Conservation (phyloP, 2,797 vertebrate species). For the Scarus forsteni region DNA sequence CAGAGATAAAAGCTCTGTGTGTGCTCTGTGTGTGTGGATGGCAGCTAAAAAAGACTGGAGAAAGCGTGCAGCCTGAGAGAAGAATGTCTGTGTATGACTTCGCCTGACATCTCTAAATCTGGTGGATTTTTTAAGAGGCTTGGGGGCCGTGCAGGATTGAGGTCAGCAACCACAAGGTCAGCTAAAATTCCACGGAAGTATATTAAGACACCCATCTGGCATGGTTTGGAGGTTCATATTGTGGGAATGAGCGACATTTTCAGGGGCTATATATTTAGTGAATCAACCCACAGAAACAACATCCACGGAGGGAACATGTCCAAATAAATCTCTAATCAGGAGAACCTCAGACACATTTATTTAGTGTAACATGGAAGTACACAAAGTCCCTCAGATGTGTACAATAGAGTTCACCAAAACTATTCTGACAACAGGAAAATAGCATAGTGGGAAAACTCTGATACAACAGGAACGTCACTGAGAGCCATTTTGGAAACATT, state of each 20-base stretch:
- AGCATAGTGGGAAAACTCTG: slow-evolving; percentile 39
- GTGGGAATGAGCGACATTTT: slow-evolving; percentile 52
- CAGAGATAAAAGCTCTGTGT: background rate
- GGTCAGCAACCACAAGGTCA: slow-evolving; percentile 77
- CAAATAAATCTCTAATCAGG: slow-evolving; percentile 37
- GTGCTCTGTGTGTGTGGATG: slow-evolving; percentile 2
- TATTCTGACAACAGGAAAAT: slow-evolving; percentile 64
- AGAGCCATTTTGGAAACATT: slow-evolving; percentile 43
- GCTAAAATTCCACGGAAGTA: slow-evolving; percentile 64
- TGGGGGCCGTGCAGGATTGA: slow-evolving; percentile 70
- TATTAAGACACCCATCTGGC: slow-evolving; percentile 73
- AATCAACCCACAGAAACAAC: slow-evolving; percentile 34
- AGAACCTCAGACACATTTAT: slow-evolving; percentile 66
- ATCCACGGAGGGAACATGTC: slow-evolving; percentile 42
- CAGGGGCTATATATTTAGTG: slow-evolving; percentile 31
- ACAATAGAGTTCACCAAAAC: slow-evolving; percentile 50
- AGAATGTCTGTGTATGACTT: slow-evolving; percentile 60
- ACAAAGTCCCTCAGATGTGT: slow-evolving; percentile 47
- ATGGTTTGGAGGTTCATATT: slow-evolving; percentile 42
- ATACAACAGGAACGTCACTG: slow-evolving; percentile 50
- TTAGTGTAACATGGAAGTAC: slow-evolving; percentile 56
- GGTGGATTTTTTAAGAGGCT: slow-evolving; percentile 69
- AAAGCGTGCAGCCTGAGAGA: slow-evolving; percentile 42
- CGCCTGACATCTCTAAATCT: slow-evolving; percentile 71
- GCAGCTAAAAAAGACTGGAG: slow-evolving; percentile 25